Evolutionary conservation across 2,797 vertebrate species (phyloP).

Genomic region (Etheostoma nigrum): DNA sequence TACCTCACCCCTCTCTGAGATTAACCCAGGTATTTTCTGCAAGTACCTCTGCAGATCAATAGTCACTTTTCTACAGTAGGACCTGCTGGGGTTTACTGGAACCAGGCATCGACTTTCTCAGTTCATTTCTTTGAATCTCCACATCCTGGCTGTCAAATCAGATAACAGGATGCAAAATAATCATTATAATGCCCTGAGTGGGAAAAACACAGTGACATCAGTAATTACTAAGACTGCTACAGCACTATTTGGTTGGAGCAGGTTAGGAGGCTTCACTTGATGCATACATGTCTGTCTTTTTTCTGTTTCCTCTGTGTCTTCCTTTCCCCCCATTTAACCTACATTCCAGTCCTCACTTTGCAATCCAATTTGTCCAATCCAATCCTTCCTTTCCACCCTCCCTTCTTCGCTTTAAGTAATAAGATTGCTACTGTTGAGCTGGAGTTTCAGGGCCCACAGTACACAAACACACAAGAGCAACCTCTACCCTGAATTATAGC

Average conservation of each 20-base stretch:
- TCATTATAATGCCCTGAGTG: conserved; percentile 25
- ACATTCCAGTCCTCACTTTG: conserved; percentile 32
- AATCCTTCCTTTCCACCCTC: conserved; percentile 50
- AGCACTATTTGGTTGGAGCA: conserved; percentile 6
- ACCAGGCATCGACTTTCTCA: conserved; percentile 40
- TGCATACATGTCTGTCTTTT: conserved; percentile 15
- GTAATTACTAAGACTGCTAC: conserved; percentile 15
- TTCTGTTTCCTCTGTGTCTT: conserved; percentile 10
- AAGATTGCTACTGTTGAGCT: conserved; percentile 74
- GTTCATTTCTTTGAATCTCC: conserved; percentile 44
- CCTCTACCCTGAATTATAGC: conserved; percentile 64
- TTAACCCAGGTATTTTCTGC: conserved; percentile 72
- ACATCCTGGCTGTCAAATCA: conserved; percentile 44
- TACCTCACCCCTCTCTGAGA: conserved; percentile 69
- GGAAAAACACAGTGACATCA: conserved; percentile 26
- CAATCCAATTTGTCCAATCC: conserved; percentile 75
- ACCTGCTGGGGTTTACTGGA: conserved; percentile 46
- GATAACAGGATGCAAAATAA: conserved; percentile 39
- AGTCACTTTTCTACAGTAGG: conserved; percentile 54
- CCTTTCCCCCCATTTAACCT: conserved; percentile 30
- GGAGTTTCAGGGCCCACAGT: conserved; percentile 46
- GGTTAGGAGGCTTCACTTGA: conserved; percentile 20
- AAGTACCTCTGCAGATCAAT: conserved; percentile 64
- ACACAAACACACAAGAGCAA: conserved; percentile 28
- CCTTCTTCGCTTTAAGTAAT: conserved; percentile 70